Percentiles rank a stretch among this genome's conserved stretches.
phyloP scores from a whole-genome alignment of 2,888 invertebrate genomes.

The Acanthopleura granulata region DNA sequence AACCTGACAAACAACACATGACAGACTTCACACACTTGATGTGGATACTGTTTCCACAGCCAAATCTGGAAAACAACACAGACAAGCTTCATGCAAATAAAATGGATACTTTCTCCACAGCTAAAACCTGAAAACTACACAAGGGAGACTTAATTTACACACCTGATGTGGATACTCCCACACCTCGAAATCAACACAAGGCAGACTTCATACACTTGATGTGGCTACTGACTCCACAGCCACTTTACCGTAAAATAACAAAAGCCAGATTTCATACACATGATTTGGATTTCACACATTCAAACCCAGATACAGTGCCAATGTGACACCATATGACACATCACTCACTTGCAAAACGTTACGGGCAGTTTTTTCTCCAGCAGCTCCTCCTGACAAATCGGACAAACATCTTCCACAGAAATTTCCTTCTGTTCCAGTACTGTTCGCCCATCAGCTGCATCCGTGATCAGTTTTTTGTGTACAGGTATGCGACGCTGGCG shows the following conservation, averaged over 20 bases:
- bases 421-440: constrained; percentile 62
- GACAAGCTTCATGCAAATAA: neutral
- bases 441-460: constrained; percentile 44
- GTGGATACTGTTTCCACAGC: constrained; percentile 70
- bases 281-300: too few relatives aligned
- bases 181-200: too few relatives aligned
- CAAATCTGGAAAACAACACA: constrained; percentile 49
- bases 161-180: too few relatives aligned
- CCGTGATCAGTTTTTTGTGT: constrained; percentile 31
- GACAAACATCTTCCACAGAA: constrained; percentile 67
- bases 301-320: too few relatives aligned
- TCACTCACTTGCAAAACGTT: constrained; percentile 67
- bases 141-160: too few relatives aligned
- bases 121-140: too few relatives aligned
- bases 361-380: constrained; percentile 64
- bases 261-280: too few relatives aligned
- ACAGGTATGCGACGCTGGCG: neutral
- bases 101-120: neutral
- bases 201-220: constrained; percentile 68
- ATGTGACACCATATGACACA: neutral
- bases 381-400: constrained; percentile 70
- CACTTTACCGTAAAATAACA: constrained; percentile 51
- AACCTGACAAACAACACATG: constrained; percentile 44
- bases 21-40: constrained; percentile 68
- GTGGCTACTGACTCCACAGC: constrained; percentile 70